These are phyloP conservation scores for Volucella zonaria DNA, from an alignment of 2,888 invertebrate genomes.

Conservation along the genomic window DNA sequence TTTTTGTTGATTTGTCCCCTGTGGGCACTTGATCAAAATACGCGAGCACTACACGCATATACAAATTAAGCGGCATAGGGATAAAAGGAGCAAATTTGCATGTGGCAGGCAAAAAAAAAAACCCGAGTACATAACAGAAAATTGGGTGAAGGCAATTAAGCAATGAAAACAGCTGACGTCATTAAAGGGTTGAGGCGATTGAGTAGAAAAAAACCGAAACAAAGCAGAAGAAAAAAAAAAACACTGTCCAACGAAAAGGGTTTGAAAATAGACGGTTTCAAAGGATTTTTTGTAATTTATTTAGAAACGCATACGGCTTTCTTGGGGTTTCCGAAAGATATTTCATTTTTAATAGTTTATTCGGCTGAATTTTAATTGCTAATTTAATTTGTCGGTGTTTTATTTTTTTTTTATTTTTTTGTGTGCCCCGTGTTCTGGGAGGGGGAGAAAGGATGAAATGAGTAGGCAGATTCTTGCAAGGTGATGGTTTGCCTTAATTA, in stretches of 20 bases:
- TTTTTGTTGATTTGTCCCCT: conserved; percentile 61
- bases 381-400: conserved; percentile 60
- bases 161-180: conserved; percentile 74
- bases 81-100: conserved; percentile 69
- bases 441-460: conserved; percentile 37
- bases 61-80: conserved; percentile 57
- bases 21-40: conserved; percentile 70
- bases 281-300: conserved; percentile 67
- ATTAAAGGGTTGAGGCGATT: conserved; percentile 66
- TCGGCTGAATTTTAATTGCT: conserved; percentile 73
- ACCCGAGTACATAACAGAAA: conserved; percentile 35
- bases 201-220: conserved; percentile 38
- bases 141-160: conserved; percentile 72
- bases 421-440: background rate
- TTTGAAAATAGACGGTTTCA: conserved; percentile 35
- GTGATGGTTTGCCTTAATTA: conserved; percentile 38
- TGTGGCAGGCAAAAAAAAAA: conserved; percentile 38
- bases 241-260: conserved; percentile 27
- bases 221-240: conserved; percentile 13
- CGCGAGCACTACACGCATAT: conserved; percentile 52
- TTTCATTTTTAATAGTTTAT: conserved; percentile 71
- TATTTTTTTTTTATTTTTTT: background rate
- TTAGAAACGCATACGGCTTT: conserved; percentile 66
- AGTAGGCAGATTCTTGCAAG: conserved; percentile 61
- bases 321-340: conserved; percentile 57